Evolutionary conservation across 2,113 vertebrate species (phyloP).

Genomic region (Apteryx owenii): DNA sequence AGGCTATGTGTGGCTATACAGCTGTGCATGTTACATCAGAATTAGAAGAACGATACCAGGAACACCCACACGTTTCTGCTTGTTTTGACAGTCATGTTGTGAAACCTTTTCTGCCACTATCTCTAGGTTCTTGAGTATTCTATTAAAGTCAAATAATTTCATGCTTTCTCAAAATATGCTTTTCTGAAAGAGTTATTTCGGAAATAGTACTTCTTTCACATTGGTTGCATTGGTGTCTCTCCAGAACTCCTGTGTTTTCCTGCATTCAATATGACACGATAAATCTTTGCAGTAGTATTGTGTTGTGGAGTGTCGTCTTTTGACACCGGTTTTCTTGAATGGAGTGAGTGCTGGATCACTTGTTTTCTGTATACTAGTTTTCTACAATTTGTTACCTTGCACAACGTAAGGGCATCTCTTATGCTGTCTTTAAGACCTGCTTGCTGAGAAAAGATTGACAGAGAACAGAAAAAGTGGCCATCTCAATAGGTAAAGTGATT

Average conservation of each 20-base stretch:
- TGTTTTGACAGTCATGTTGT: not conserved
- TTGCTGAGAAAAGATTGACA: not conserved
- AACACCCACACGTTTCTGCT: not conserved
- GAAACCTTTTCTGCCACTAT: not conserved
- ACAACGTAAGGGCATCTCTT: not conserved
- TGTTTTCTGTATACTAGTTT: not conserved
- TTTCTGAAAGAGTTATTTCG: not conserved
- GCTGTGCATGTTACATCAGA: not conserved
- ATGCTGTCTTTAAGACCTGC: not conserved
- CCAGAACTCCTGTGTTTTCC: not conserved
- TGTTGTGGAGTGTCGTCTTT: not conserved
- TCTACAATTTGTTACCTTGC: not conserved
- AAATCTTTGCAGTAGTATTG: not conserved
- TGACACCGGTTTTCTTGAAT: not conserved
- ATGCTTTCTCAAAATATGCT: not conserved
- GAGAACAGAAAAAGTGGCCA: not conserved
- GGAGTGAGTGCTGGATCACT: not conserved
- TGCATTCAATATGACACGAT: not conserved
- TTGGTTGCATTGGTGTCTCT: not conserved
- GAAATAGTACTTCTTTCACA: not conserved
- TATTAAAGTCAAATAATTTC: no score
- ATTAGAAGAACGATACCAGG: not conserved
- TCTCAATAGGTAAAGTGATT: not conserved
- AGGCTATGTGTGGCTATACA: not conserved
- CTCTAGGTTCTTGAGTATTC: not conserved